A percentile compares a stretch with the other conserved stretches of the same genome.
These are phyloP conservation scores for Lycophotia porphyrea DNA, from an alignment of 2,888 invertebrate genomes.

Conservation along the genomic window DNA sequence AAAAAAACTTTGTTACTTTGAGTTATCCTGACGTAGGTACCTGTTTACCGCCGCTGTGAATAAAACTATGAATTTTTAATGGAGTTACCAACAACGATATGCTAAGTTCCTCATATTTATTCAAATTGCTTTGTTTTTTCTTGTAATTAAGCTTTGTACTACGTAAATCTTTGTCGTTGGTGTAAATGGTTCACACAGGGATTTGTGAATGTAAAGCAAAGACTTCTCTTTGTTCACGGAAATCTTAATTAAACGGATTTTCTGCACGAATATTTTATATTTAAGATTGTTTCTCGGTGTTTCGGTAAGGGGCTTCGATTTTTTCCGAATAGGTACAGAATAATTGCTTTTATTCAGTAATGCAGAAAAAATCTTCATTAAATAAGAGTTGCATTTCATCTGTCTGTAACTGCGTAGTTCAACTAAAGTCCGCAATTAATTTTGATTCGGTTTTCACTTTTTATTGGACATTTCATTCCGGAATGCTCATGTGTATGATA, in stretches of 20 bases:
- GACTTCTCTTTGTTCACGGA: conserved; percentile 28
- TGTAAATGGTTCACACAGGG: conserved; percentile 47
- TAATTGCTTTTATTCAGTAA: background rate
- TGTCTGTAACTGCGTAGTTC: background rate
- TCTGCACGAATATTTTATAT: background rate
- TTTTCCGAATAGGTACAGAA: background rate
- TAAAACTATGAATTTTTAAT: conserved; percentile 78
- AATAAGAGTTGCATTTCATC: background rate
- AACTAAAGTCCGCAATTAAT: background rate
- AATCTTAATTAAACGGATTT: conserved; percentile 25
- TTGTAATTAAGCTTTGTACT: conserved; percentile 66
- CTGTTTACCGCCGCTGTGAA: conserved; percentile 29
- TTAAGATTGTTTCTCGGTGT: background rate
- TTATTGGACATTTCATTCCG: background rate
- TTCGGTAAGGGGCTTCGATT: background rate
- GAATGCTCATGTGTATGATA: background rate
- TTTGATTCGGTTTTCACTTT: background rate
- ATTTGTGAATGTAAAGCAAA: conserved; percentile 58
- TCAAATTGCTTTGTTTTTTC: conserved; percentile 75
- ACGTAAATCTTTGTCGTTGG: conserved; percentile 42
- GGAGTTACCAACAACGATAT: conserved; percentile 69
- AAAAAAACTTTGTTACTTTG: conserved; percentile 13
- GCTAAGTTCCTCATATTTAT: conserved; percentile 78
- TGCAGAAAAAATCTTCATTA: background rate
- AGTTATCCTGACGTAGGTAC: conserved; percentile 19